Evolutionary conservation across 2,797 vertebrate genomes (phyloP), one percentile per base, ranked within the genome.

Genomic region (Helarctos malayanus): DNA sequence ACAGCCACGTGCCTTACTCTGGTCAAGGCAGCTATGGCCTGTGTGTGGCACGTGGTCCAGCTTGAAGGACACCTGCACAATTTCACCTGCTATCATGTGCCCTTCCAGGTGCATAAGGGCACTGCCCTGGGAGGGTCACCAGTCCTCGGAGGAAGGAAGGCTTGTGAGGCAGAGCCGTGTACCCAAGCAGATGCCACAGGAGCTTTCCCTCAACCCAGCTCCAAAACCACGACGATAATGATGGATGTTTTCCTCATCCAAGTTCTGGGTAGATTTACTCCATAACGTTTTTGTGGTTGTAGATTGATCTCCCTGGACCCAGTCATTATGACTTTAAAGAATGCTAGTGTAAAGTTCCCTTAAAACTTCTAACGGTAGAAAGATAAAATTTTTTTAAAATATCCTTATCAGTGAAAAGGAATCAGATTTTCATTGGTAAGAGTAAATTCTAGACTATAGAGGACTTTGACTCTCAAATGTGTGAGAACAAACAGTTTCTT

Each of bases 321-420:
- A 11, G 49, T 89, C 71, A 84, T 18, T 68, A 76, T 59, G 21
- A 59, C 41, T 83, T 52, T 69, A 78, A 52, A 78, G n/a, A 92
- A 52, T 16, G 23, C 2, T 41, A 23, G 56, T 81, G 68, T 38
- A 47, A 71, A 84, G 19, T 71, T 5, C 10, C 29, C 29, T 45
- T 56, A 89, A 52, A 32, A 41, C 27, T 73, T 65, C 16, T 84
- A 32, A 15, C 7, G 25, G 10, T 73, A 0, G 45, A 54, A 14
- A 95, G 29, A 78, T 4, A 61, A 8, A 11, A 11, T 13, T 63
- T 75, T 49, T 9, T 13, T 6, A 61, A 92, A 78, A 84, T 45
- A 61, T 16, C 13, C 27, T 84, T 38, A 79, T 9, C 49, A 71
- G 35, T 89, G 38, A 54, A 54, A 96, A 56, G 2, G 45, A 61